phyloP scores from a whole-genome alignment of 2,797 vertebrate genomes.

The Melanotaenia parkinsoni region DNA sequence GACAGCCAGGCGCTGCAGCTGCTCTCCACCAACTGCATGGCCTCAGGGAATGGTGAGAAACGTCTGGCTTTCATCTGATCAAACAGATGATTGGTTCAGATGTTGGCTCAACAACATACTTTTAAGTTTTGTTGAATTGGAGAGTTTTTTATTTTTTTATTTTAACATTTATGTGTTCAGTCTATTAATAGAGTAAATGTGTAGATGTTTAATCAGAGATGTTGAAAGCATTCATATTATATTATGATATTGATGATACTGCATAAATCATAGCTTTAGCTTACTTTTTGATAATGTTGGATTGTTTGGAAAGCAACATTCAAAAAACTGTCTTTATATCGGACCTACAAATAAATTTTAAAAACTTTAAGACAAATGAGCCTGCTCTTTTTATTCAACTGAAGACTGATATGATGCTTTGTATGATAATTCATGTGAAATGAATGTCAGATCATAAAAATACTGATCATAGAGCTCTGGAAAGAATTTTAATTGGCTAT shows the following conservation, averaged over 20 bases:
- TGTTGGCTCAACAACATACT: not conserved
- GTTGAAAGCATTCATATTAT: not conserved
- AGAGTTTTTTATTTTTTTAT: not conserved
- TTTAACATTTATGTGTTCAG: not conserved
- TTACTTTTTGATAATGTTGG: not conserved
- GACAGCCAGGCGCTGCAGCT: not conserved
- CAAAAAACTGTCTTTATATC: not conserved
- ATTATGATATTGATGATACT: not conserved
- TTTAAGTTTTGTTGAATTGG: conserved; percentile 2
- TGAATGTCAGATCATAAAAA: not conserved
- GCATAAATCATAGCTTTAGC: not conserved
- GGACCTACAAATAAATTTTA: too few species aligned
- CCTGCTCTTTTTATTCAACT: not conserved
- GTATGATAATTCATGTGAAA: not conserved
- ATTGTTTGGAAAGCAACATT: not conserved
- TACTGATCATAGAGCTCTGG: not conserved
- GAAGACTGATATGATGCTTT: not conserved
- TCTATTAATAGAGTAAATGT: not conserved
- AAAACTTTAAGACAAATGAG: not conserved
- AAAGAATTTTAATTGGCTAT: not conserved
- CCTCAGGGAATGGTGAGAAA: conserved; percentile 4
- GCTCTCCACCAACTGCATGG: conserved; percentile 3
- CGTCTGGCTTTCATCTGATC: conserved; percentile 6
- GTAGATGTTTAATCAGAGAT: not conserved
- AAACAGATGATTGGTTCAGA: conserved; percentile 17